Evolutionary conservation across 2,888 invertebrate genomes (phyloP), one percentile per base, ranked within the genome.

Genomic region (Himalopsyche kuldschensis): DNA sequence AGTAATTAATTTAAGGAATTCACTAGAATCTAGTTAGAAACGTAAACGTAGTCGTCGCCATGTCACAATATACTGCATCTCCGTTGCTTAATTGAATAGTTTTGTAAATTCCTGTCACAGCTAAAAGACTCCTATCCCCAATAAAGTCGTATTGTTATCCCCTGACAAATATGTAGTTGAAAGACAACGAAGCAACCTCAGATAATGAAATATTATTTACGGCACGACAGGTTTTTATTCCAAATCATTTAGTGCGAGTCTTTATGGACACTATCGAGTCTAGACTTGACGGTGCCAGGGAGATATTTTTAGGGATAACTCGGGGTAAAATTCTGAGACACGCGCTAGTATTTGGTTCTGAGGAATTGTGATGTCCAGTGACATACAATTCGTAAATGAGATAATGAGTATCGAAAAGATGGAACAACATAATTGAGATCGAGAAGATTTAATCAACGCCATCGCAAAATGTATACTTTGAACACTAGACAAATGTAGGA

Each of bases 171-270:
- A 69, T 69, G 27, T 69, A 69, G 69, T 69, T 30, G 27, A 27
- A 69, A 69, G 69, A 69, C 69, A 69, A 30, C 69, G 15, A 27
- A 15, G 24, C 30, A 69, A 27, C 69, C 69, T 69, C 24, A 69
- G 69, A 69, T 69, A 69, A 30, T 69, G 69, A 69, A 69, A 69
- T 47, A 79, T 79, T 79, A 79, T 79, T 79, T 79, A 79, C 79
- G 30, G 48, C 79, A 48, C 79, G 79, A 48, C 79, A 79, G 20
- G 47, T 31, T 48, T 47, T 47, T 47, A 47, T 69, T 69, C 69
- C 6, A 63, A 69, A 69, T 69, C 69, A 69, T 69, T 69, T 69
- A 69, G 69, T 69, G 69, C 24, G 69, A 69, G 69, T 69, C 30
- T 24, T 69, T 69, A 69, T 69, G 69, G 69, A 69, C 69, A 69